Conservation (phyloP, 2,888 invertebrate genomes). For the Ferrisia virgata region DNA sequence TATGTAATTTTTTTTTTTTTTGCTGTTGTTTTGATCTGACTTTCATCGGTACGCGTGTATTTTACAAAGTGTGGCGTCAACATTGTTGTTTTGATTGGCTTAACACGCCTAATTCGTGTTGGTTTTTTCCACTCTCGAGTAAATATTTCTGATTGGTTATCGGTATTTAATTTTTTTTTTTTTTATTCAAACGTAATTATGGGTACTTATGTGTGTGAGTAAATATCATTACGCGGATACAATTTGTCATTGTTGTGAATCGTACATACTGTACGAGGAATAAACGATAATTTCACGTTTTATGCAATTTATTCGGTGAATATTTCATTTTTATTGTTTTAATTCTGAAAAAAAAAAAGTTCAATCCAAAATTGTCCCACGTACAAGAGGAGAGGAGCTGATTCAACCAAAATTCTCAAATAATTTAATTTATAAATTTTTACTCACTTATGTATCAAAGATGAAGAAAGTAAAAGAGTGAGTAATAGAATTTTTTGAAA, state of each 20-base stretch:
- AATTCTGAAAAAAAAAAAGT: no score
- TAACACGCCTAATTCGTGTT: constrained; percentile 24
- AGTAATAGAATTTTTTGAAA: no score
- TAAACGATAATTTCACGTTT: no score
- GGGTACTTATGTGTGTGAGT: background rate
- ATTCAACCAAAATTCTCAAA: no score
- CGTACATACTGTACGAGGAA: background rate
- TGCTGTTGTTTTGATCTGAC: no score
- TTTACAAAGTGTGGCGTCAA: background rate
- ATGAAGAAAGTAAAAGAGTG: no score
- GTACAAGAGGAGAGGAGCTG: no score
- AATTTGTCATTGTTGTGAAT: background rate
- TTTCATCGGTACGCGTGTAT: background rate
- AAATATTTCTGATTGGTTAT: constrained; percentile 3
- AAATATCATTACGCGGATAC: background rate
- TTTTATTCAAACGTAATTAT: background rate
- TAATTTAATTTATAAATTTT: no score
- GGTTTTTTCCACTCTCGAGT: background rate
- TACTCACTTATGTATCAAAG: no score
- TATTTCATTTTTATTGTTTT: no score
- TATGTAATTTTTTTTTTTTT: constrained; percentile 23
- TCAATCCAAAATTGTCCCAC: no score
- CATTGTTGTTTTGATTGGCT: background rate
- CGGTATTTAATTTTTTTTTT: background rate
- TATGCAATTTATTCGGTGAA: no score